phyloP scores from a whole-genome alignment of 2,888 invertebrate genomes.

The Unio delphinus region DNA sequence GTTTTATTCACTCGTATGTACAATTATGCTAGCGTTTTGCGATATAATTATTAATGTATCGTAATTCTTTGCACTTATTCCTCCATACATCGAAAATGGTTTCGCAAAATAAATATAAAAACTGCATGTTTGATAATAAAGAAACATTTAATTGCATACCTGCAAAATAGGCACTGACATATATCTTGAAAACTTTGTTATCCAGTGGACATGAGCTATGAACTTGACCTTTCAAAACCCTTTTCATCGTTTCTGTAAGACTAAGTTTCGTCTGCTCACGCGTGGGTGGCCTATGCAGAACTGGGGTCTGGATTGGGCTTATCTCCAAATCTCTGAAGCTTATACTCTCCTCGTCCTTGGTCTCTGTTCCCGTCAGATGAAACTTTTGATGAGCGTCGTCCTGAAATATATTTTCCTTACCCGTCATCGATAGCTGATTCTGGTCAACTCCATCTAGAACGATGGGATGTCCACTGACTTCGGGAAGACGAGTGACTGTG shows the following conservation, averaged over 20 bases:
- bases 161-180: conserved; percentile 53
- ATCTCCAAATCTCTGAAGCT: conserved; percentile 42
- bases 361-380: conserved; percentile 28
- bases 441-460: too few relatives aligned
- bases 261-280: conserved; percentile 47
- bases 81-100: too few relatives aligned
- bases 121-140: too few relatives aligned
- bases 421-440: neutral
- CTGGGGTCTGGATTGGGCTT: conserved; percentile 59
- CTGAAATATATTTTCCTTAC: neutral
- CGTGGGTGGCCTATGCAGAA: conserved; percentile 51
- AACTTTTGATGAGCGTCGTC: conserved; percentile 26
- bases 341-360: conserved; percentile 22
- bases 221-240: conserved; percentile 53
- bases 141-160: conserved; percentile 35
- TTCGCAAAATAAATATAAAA: too few relatives aligned
- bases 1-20: too few relatives aligned
- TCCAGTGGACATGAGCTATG: conserved; percentile 49
- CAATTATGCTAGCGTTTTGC: too few relatives aligned
- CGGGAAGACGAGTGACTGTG: too few relatives aligned
- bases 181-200: conserved; percentile 50
- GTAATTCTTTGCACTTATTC: too few relatives aligned
- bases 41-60: too few relatives aligned
- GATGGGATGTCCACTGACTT: too few relatives aligned
- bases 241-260: conserved; percentile 43